Conservation (phyloP, 1,140 invertebrate species). For the Amphibalanus amphitrite region DNA sequence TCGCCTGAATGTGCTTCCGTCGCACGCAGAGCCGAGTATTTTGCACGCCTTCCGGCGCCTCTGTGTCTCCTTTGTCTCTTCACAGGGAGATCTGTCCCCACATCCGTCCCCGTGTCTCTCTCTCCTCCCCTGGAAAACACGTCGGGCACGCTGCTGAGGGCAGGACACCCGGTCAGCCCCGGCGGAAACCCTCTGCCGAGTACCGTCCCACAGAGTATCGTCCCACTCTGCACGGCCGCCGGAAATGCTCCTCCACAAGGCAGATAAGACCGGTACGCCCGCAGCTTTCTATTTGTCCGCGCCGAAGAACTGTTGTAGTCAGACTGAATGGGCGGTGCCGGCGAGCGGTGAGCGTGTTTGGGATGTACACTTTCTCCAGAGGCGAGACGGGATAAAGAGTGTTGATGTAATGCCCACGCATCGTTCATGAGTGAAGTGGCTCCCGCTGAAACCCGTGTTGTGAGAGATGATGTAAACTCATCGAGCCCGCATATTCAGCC, state of each 20-base stretch:
- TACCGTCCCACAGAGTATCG: background rate
- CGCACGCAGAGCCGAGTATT: background rate
- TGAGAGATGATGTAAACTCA: too few species aligned
- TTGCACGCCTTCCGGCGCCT: background rate
- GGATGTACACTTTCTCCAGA: background rate
- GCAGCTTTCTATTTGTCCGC: background rate
- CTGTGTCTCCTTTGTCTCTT: background rate
- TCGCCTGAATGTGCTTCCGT: background rate
- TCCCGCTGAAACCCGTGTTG: too few species aligned
- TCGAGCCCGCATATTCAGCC: too few species aligned
- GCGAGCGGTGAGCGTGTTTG: background rate
- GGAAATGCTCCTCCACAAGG: background rate
- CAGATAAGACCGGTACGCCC: too few species aligned
- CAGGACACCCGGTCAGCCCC: too few species aligned
- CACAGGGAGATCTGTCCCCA: background rate
- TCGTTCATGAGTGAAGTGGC: too few species aligned
- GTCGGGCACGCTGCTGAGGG: too few species aligned
- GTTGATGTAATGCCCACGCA: background rate
- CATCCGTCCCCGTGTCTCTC: too few species aligned
- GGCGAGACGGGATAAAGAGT: background rate
- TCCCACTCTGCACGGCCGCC: too few species aligned
- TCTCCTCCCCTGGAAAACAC: background rate
- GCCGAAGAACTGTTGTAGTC: background rate
- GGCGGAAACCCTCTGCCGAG: background rate
- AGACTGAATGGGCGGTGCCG: background rate